Evolutionary conservation across 2,113 vertebrate species (phyloP).

Genomic region (Thunnus maccoyii): DNA sequence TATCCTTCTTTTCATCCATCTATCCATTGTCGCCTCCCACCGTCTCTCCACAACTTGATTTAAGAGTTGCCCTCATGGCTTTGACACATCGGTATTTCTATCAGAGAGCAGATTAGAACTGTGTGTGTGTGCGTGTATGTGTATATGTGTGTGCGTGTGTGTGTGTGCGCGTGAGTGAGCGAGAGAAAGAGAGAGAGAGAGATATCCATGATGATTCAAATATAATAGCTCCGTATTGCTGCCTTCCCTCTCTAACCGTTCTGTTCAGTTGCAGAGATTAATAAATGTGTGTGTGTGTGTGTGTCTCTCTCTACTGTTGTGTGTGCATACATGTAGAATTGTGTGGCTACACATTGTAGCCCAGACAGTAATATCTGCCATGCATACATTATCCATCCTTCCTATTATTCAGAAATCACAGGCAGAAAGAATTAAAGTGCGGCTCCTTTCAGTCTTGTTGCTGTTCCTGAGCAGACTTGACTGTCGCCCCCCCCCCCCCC

Average conservation of each 20-base stretch:
- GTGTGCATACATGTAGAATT: neutral
- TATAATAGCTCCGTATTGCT: constrained; percentile 90
- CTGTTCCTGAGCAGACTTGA: constrained; percentile 65
- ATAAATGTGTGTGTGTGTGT: constrained; percentile 59
- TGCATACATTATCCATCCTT: constrained; percentile 99
- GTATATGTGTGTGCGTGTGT: constrained; percentile 29
- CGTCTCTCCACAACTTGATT: constrained; percentile 87
- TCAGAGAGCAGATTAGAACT: constrained; percentile 95
- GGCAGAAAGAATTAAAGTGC: constrained; percentile 98
- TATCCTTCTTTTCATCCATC: constrained; percentile 25
- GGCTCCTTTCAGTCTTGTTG: constrained; percentile 52
- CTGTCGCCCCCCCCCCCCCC: constrained; percentile 81
- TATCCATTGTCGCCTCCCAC: constrained; percentile 58
- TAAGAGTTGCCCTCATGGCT: constrained; percentile 94
- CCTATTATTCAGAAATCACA: constrained; percentile 98
- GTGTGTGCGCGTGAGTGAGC: constrained; percentile 22
- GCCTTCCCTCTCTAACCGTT: constrained; percentile 45
- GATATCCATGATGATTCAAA: constrained; percentile 93
- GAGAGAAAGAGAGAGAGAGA: constrained; percentile 19
- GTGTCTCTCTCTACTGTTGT: constrained; percentile 26
- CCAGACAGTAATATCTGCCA: constrained; percentile 99
- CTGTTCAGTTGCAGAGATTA: constrained; percentile 65
- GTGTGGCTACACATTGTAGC: constrained; percentile 78
- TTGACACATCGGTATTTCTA: constrained; percentile 99
- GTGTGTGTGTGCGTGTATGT: constrained; percentile 79